Base-by-base conservation (phyloP, 2,113 vertebrate species). In the Cyanoramphus novaezelandiae region DNA sequence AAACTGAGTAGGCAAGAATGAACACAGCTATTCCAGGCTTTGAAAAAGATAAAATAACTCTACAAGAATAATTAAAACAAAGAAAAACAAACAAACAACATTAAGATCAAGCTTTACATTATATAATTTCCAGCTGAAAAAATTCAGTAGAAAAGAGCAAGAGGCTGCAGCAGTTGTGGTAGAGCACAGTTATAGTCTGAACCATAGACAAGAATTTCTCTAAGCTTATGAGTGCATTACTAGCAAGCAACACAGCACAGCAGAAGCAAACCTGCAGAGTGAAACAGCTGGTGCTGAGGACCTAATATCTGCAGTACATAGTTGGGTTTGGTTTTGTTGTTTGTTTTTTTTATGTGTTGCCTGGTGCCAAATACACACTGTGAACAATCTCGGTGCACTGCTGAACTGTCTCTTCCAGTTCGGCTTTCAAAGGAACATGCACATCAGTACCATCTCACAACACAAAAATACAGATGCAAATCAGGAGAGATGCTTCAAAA, bases 171-270 rank as follows among this genome's bases (percentile, higher is more conserved):
- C 3, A 35, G 49, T 6, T 91, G 29, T 43, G 17, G 52, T 29
- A 86, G 25, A 62, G 29, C 6, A 52, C 0, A 0, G 23, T 29
- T 69, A 19, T 1, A 33, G 4, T 39, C 15, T 65, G 25, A 93
- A 81, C 5, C 1, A 5, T 4, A 16, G 17, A 71, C 23, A 69
- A 55, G 8, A 86, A 86, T 17, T 82, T 17, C 35, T 81, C 59
- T 19, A 52, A 52, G 18, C 13, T 50, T 70, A 17, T 2, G 3
- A 50, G 7, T 8, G 17, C 5, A 0, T 29, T 78, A 72, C 7
- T 19, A 81, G 29, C 23, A 70, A 80, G 37, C 3, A 87, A 19
- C 3, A 4, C 33, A 81, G 25, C 86, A 21, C 16, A 92, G 18
- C 18, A 77, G 17, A 69, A 62, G 31, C 9, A 86, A 50, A 68